Conservation (phyloP, 2,797 vertebrate species). For the Fratercula arctica region DNA sequence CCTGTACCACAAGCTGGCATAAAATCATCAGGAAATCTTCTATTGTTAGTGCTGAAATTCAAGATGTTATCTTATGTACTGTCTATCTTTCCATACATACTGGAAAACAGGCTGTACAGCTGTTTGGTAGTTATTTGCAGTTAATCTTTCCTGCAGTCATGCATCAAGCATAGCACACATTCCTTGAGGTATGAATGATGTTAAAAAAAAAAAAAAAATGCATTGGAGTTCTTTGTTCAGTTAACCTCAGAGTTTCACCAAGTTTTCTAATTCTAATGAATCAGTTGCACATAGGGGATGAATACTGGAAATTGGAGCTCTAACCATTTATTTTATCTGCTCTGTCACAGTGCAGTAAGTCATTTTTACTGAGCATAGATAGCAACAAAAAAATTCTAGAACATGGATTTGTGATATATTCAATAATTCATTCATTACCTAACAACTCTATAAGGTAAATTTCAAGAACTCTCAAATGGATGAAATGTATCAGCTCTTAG, state of each 20-base stretch:
- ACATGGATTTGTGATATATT: not conserved
- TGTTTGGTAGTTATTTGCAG: conserved; percentile 53
- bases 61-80: conserved; percentile 40
- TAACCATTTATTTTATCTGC: not conserved
- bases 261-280: not conserved
- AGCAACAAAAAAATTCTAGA: not conserved
- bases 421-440: not conserved
- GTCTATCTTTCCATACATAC: conserved; percentile 5
- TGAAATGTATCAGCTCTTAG: not conserved
- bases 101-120: conserved; percentile 50
- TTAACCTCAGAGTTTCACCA: not conserved
- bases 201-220: not conserved
- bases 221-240: not conserved
- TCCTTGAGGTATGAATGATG: not conserved
- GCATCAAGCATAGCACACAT: not conserved
- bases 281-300: not conserved
- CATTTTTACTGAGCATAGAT: not conserved
- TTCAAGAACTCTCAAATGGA: not conserved
- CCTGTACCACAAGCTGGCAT: conserved; percentile 65
- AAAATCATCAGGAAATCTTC: conserved; percentile 70
- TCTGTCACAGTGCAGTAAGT: not conserved
- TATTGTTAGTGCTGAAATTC: conserved; percentile 55
- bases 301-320: not conserved
- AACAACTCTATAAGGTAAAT: not conserved
- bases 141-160: conserved; percentile 57